Base-by-base conservation (phyloP, 1,140 invertebrate genomes). In the Cotesia glomerata region DNA sequence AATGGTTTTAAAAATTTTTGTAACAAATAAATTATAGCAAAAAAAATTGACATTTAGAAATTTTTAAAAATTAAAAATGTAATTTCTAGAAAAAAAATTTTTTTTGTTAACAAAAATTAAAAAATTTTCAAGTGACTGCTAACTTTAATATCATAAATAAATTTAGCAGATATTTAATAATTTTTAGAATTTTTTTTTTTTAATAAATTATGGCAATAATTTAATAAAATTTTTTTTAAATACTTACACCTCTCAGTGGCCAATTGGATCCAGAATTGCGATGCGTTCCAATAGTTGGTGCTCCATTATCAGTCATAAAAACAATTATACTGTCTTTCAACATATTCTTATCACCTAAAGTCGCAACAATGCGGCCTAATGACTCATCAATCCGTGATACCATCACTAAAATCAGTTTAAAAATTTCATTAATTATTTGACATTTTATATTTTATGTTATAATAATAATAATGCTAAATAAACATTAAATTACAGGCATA, bases 361-460 rank as follows among this genome's bases (percentile, higher is more conserved):
- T 91, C 32, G 88, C 79, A n/a, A 92, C 88, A 4, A 97, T 91
- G 39, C 90, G 87, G 0, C 95, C 95, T 0, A 98, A 91, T 69
- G 94, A 93, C 73, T 95, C 90, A 84, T 98, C 96, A 39, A 97
- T 82, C 79, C 92, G 93, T n/a, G 94, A 92, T 0, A 97, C 89
- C 93, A 97, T 96, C 1, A 92, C 95, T 95, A 84, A 69, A 87
- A 86, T 52, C n/a, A 49, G 9, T 49, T 73, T 5, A 35, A 11
- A 18, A 14, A 36, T n/a, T 51, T 58, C 39, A 63, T 26, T 18
- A 64, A 18, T 18, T 39, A 18, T 45, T 9, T 7, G 0, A 45
- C 11, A 39, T 39, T 39, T 4, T 45, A 45, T 45, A 0, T 26
- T 14, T 26, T 14, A 52, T 8, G 4, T 45, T 14, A 56, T 36